Evolutionary conservation across 2,888 invertebrate genomes (phyloP).

Genomic region (Hedychridium roseum): DNA sequence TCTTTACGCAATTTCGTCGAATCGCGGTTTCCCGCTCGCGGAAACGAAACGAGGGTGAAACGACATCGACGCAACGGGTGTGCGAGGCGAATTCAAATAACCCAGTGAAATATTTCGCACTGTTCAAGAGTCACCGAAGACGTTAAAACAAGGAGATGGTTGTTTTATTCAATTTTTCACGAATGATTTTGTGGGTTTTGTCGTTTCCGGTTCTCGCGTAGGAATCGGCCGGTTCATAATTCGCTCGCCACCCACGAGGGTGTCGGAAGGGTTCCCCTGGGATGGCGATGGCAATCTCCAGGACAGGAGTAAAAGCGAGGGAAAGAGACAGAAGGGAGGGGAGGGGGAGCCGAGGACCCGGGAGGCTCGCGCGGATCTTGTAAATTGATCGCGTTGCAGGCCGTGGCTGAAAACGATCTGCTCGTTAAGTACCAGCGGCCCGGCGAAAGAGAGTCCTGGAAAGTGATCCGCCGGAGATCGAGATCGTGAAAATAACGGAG

Average conservation of each 20-base stretch:
- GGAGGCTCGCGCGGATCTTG: slow-evolving; percentile 20
- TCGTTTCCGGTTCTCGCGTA: too few relatives aligned
- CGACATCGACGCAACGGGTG: slow-evolving; percentile 29
- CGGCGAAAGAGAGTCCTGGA: slow-evolving; percentile 28
- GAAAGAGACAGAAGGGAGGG: too few relatives aligned
- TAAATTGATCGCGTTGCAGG: slow-evolving; percentile 34
- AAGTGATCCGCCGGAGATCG: slow-evolving; percentile 24
- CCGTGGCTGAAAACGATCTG: slow-evolving; percentile 37
- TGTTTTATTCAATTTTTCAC: too few relatives aligned
- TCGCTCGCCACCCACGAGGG: background rate
- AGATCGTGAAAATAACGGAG: slow-evolving; percentile 12
- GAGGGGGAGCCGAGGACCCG: too few relatives aligned
- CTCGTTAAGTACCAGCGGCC: slow-evolving; percentile 37
- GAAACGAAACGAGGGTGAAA: slow-evolving; percentile 18
- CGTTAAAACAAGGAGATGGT: too few relatives aligned
- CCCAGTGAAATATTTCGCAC: too few relatives aligned
- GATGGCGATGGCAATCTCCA: slow-evolving; percentile 23
- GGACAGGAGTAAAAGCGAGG: too few relatives aligned
- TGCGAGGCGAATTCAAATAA: slow-evolving; percentile 10
- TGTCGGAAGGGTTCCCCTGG: background rate
- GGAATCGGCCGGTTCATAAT: slow-evolving; percentile 7
- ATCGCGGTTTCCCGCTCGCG: slow-evolving; percentile 34
- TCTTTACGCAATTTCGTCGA: slow-evolving; percentile 46
- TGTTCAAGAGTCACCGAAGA: background rate
- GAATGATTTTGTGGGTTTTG: too few relatives aligned